Evolutionary conservation across 2,888 invertebrate species (phyloP).

Genomic region (Dendrolimus houi): DNA sequence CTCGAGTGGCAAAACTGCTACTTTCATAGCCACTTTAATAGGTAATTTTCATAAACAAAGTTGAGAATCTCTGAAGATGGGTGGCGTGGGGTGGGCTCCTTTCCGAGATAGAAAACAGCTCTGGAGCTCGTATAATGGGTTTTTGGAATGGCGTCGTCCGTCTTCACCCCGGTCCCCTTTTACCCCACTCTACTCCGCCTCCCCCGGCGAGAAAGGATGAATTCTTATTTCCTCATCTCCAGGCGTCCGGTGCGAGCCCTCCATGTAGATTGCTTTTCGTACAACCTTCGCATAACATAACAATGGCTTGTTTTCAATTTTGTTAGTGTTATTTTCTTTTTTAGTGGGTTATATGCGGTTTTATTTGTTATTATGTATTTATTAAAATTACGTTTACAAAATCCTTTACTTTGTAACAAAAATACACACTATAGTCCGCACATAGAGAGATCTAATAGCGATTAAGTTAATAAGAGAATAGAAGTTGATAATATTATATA

Average conservation of each 20-base stretch:
- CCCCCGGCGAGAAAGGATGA: constrained; percentile 72
- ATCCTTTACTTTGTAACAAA: too few relatives aligned
- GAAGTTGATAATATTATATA: too few relatives aligned
- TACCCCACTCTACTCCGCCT: constrained; percentile 31
- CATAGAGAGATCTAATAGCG: too few relatives aligned
- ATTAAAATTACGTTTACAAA: background rate
- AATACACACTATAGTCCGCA: too few relatives aligned
- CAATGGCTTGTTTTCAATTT: constrained; percentile 75
- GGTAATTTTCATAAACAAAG: constrained; percentile 76
- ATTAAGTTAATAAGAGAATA: too few relatives aligned
- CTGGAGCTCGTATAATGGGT: constrained; percentile 82
- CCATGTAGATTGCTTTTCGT: constrained; percentile 73
- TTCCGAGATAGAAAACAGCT: constrained; percentile 78
- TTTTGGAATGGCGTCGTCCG: constrained; percentile 84
- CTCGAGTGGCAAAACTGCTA: constrained; percentile 71
- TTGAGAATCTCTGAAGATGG: constrained; percentile 61
- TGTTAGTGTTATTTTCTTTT: constrained; percentile 49
- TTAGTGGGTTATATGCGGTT: constrained; percentile 7
- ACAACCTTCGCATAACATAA: constrained; percentile 70
- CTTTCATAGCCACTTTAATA: constrained; percentile 76
- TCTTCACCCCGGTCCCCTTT: constrained; percentile 69
- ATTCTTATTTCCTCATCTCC: constrained; percentile 76
- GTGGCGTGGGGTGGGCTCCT: constrained; percentile 51
- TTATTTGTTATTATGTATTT: background rate
- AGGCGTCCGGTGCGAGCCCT: constrained; percentile 70